A percentile compares a stretch with the other conserved stretches of the same genome.
Evolutionary conservation across 2,797 vertebrate genomes (phyloP).

Genomic region (Pseudocheirus occidentalis): DNA sequence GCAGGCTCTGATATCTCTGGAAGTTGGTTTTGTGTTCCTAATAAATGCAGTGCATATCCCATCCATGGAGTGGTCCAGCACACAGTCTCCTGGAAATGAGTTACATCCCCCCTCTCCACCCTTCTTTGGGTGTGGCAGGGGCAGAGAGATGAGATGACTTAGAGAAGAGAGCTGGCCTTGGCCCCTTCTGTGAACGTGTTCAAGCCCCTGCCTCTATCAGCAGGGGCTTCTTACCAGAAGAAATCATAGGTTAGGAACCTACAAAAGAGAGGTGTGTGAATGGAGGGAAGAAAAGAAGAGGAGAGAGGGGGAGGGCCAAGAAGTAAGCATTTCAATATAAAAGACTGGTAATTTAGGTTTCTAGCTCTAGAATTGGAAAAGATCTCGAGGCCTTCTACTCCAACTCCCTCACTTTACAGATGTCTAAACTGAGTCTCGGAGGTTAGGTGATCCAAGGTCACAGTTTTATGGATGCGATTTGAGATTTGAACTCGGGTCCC

Average conservation of each 20-base stretch:
- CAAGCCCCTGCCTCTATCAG: neutral
- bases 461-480: neutral
- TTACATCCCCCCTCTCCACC: neutral
- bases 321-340: neutral
- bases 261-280: neutral
- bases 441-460: neutral
- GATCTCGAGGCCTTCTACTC: neutral
- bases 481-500: neutral
- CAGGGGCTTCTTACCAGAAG: neutral
- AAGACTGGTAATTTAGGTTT: neutral
- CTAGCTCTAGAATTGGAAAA: neutral
- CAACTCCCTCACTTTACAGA: neutral
- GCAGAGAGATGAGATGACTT: slow-evolving; percentile 17
- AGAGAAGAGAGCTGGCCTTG: neutral
- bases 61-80: slow-evolving; percentile 37
- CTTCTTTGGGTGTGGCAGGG: slow-evolving; percentile 1
- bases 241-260: neutral
- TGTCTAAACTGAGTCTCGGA: neutral
- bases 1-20: slow-evolving; percentile 25
- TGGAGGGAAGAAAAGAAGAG: neutral
- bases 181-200: neutral
- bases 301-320: too few species aligned
- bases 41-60: slow-evolving; percentile 35
- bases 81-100: slow-evolving; percentile 38
- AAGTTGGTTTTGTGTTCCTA: slow-evolving; percentile 44